Evolutionary conservation across 2,888 invertebrate species (phyloP).

Genomic region (Callosobruchus maculatus): DNA sequence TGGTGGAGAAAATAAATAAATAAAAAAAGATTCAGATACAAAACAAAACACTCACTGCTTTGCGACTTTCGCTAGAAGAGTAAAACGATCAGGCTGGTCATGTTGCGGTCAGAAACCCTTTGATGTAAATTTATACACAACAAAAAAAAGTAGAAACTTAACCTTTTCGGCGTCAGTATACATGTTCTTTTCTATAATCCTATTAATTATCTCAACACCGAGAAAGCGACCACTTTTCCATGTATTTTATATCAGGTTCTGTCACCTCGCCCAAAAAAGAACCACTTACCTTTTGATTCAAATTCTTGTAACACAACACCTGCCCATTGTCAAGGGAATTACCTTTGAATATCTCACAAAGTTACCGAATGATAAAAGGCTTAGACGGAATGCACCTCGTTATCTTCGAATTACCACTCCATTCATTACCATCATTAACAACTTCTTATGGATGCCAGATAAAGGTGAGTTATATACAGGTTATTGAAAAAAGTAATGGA

Average conservation of each 20-base stretch:
- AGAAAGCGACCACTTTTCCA: background rate
- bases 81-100: too few relatives aligned
- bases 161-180: background rate
- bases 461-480: background rate
- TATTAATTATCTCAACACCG: background rate
- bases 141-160: background rate
- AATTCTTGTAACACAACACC: background rate
- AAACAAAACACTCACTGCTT: too few relatives aligned
- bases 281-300: background rate
- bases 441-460: background rate
- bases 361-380: background rate
- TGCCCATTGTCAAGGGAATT: background rate
- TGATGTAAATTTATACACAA: background rate
- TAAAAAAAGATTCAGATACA: too few relatives aligned
- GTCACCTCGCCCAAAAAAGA: background rate
- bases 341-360: background rate
- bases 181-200: background rate
- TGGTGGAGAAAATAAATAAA: too few relatives aligned
- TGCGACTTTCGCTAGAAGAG: too few relatives aligned
- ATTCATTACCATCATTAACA: slow-evolving; percentile 3
- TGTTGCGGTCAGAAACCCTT: background rate
- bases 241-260: background rate
- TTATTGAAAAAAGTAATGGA: slow-evolving; percentile 1
- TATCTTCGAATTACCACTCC: background rate
- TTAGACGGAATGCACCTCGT: background rate